Conservation (phyloP, 2,797 vertebrate genomes). For the Cheirogaleus major region DNA sequence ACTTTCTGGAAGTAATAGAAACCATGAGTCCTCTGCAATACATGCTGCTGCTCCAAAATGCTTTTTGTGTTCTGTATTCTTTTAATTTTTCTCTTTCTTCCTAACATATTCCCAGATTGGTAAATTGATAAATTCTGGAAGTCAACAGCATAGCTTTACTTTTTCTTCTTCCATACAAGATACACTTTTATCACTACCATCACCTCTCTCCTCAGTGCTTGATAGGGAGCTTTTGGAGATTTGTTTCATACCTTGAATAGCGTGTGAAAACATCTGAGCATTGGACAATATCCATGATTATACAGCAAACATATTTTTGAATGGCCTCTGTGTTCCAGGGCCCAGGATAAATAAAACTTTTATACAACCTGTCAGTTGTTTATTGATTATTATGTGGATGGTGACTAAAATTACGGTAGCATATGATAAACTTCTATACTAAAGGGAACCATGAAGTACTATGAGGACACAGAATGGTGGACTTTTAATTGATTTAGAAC, state of each 20-base stretch:
- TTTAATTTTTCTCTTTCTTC: not conserved
- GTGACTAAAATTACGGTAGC: not conserved
- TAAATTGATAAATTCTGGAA: not conserved
- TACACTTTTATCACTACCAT: not conserved
- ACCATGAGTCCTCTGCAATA: not conserved
- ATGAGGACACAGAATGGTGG: not conserved
- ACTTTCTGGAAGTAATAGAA: not conserved
- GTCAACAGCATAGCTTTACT: not conserved
- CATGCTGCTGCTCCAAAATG: not conserved
- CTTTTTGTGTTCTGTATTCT: not conserved
- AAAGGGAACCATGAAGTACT: not conserved
- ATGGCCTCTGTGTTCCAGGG: not conserved
- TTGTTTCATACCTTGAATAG: not conserved
- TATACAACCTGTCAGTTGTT: not conserved
- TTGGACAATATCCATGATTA: not conserved
- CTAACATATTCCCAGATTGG: not conserved
- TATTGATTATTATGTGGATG: not conserved
- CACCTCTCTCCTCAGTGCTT: rapidly evolving
- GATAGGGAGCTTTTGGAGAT: not conserved
- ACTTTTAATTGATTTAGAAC: not conserved
- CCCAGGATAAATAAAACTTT: not conserved
- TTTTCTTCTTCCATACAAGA: not conserved
- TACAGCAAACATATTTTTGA: not conserved
- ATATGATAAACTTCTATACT: not conserved
- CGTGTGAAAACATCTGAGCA: not conserved